Percentiles rank a stretch among this genome's conserved stretches.
These are phyloP conservation scores for Coluber constrictor DNA, from an alignment of 2,797 vertebrate species.

Conservation along the genomic window DNA sequence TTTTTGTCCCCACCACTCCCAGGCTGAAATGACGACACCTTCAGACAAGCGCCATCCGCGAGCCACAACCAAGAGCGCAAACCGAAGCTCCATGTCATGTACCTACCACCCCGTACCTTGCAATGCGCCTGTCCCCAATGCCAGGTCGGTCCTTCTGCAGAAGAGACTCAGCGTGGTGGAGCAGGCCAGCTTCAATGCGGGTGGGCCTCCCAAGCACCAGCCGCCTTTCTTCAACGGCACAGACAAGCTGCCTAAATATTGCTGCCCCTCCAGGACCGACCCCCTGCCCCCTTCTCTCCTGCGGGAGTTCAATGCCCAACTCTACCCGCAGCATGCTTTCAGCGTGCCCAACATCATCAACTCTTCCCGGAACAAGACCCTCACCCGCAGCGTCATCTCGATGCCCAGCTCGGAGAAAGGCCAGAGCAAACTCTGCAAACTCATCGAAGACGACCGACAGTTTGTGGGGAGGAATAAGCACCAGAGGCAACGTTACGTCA, in stretches of 20 bases:
- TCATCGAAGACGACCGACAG: slow-evolving; percentile 72
- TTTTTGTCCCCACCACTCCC: neutral
- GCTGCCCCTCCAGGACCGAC: neutral
- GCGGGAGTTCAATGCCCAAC: slow-evolving; percentile 57
- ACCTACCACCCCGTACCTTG: slow-evolving; percentile 22
- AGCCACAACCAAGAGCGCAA: slow-evolving; percentile 27
- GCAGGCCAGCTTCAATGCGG: neutral
- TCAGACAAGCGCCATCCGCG: slow-evolving; percentile 38
- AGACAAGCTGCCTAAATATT: slow-evolving; percentile 55
- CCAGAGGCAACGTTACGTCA: slow-evolving; percentile 78
- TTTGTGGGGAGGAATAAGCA: slow-evolving; percentile 48
- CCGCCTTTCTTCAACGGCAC: slow-evolving; percentile 46
- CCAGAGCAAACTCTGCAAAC: slow-evolving; percentile 70
- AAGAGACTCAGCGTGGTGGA: slow-evolving; percentile 40
- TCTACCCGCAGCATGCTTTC: slow-evolving; percentile 53
- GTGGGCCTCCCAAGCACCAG: slow-evolving; percentile 7
- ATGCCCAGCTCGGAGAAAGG: slow-evolving; percentile 51
- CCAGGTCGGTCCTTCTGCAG: slow-evolving; percentile 22
- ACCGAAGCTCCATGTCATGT: slow-evolving; percentile 47
- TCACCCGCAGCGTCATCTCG: slow-evolving; percentile 21
- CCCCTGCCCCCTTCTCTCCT: neutral
- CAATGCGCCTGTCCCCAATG: accelerated
- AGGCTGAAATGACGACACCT: slow-evolving; percentile 47
- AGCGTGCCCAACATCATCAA: slow-evolving; percentile 54
- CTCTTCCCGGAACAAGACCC: neutral